Evolutionary conservation across 2,113 vertebrate species (phyloP), one percentile per base, ranked within the genome.

Genomic region (Misgurnus anguillicaudatus): DNA sequence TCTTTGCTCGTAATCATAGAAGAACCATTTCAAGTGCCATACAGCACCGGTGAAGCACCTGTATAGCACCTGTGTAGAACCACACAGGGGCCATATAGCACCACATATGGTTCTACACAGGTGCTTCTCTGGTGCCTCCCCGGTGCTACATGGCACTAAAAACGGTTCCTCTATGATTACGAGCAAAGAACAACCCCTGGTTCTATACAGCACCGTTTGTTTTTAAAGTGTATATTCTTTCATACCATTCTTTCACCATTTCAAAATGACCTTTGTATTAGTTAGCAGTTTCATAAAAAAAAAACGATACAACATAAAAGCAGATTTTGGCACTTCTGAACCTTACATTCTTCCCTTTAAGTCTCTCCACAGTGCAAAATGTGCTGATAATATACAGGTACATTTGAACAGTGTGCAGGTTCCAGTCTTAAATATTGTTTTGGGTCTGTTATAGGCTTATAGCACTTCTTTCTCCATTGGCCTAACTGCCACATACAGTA

Each of bases 331-430:
- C 39, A 74, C 1, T n/a, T 51, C 19, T 3, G 4, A 6, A 9
- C 57, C 21, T 9, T 2, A 55, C 47, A 55, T 9, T 9, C 67
- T 14, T 4, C 19, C 10, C 11, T 58, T 8, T 17, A 61, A 51
- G 13, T 45, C 55, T 60, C 71, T 73, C 71, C 21, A 47, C 8
- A 47, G 41, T 74, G 14, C 71, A 62, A 74, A 74, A 42, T 72
- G 17, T 9, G 70, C 70, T 72, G 3, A 58, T 58, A 4, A 10
- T 42, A 60, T 39, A 73, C 24, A n/a, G 21, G 7, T 60, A 41
- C 4, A 58, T 58, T 42, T 48, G 10, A 67, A 6, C 3, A 48
- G 41, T 57, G n/a, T 57, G 53, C 17, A 19, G 21, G 19, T 67
- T 60, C 17, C 48, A 70, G 16, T 71, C 31, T 57, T 39, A 10